These are phyloP conservation scores for Synergus laeviventris DNA, from an alignment of 2,888 invertebrate species.

Conservation along the genomic window DNA sequence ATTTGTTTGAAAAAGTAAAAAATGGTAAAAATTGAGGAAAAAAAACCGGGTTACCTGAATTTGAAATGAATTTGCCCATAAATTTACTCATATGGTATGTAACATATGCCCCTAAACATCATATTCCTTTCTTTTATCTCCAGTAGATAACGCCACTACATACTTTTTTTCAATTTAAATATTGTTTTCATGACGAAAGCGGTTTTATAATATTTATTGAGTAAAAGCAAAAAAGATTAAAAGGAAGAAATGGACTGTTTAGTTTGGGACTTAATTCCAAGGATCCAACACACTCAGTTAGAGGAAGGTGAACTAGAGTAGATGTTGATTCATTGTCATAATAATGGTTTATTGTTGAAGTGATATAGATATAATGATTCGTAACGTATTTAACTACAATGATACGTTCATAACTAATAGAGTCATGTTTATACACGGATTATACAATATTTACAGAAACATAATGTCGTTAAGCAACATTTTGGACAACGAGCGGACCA, in stretches of 20 bases:
- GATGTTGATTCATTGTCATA: conserved; percentile 63
- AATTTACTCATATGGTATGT: too few species aligned
- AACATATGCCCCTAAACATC: background rate
- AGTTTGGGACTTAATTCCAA: too few species aligned
- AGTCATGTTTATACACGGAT: conserved; percentile 75
- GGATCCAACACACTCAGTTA: too few species aligned
- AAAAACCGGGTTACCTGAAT: too few species aligned
- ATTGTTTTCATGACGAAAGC: too few species aligned
- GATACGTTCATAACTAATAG: conserved; percentile 72
- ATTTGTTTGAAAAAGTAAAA: too few species aligned
- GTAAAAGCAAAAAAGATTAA: too few species aligned
- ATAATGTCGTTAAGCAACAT: conserved; percentile 70
- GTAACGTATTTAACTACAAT: conserved; percentile 74
- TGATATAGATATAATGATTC: conserved; percentile 75
- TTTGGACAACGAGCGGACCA: conserved; percentile 61
- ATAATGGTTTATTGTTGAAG: conserved; percentile 76
- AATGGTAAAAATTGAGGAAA: too few species aligned
- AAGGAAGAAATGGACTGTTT: too few species aligned
- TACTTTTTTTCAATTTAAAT: background rate
- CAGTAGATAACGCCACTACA: background rate
- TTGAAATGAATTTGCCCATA: too few species aligned
- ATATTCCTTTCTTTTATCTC: background rate
- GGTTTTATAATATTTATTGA: too few species aligned
- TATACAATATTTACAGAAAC: conserved; percentile 76
- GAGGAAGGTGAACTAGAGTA: conserved; percentile 29